Evolutionary conservation across 2,797 vertebrate genomes (phyloP).

Genomic region (Hybognathus amarus): DNA sequence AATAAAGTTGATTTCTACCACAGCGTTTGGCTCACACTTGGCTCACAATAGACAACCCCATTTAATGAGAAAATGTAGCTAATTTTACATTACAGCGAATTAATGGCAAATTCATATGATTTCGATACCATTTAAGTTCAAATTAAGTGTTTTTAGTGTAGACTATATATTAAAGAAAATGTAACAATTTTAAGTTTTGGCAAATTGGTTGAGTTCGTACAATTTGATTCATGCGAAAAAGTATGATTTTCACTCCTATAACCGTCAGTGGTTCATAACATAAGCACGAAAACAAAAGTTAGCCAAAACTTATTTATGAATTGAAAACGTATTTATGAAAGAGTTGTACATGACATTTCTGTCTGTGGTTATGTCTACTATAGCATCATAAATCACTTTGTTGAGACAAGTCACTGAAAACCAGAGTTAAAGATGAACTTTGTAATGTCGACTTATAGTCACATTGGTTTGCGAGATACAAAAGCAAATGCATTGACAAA

Average conservation of each 20-base stretch:
- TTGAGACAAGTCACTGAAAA: not conserved
- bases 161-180: not conserved
- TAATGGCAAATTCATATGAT: not conserved
- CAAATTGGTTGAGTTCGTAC: not conserved
- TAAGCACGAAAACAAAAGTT: not conserved
- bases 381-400: not conserved
- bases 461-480: not conserved
- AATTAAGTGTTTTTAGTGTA: not conserved
- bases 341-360: not conserved
- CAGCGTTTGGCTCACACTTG: too few species aligned
- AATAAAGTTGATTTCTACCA: not conserved
- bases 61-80: not conserved
- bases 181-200: not conserved
- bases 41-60: not conserved
- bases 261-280: too few species aligned
- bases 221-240: not conserved
- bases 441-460: not conserved
- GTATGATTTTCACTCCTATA: too few species aligned
- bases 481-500: constrained; percentile 25
- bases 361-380: not conserved
- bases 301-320: not conserved
- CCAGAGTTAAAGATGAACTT: not conserved
- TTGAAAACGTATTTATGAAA: not conserved
- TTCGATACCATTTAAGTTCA: not conserved
- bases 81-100: not conserved